Evolutionary conservation across 1,140 invertebrate genomes (phyloP).

Genomic region (Drosophila rhopaloa): DNA sequence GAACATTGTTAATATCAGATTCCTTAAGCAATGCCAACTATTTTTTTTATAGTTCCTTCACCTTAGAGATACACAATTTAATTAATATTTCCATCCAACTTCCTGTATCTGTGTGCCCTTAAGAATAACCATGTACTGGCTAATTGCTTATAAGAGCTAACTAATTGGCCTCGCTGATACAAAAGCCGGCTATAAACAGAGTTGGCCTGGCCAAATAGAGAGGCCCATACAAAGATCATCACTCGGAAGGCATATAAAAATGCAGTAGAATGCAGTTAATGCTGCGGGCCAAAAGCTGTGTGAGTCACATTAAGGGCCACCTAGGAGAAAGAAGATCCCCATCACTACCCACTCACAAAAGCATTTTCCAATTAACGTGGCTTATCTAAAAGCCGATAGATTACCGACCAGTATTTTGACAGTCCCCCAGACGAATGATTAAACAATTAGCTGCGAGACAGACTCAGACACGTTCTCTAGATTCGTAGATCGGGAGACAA

Average conservation of each 20-base stretch:
- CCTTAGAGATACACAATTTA: constrained; percentile 22
- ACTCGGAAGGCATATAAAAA: constrained; percentile 19
- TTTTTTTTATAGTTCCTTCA: constrained; percentile 17
- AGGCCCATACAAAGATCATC: constrained; percentile 19
- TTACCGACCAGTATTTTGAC: constrained; percentile 72
- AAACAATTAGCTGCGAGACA: constrained; percentile 68
- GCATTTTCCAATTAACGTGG: constrained; percentile 64
- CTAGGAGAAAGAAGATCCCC: constrained; percentile 33
- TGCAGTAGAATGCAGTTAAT: constrained; percentile 43
- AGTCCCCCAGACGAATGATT: constrained; percentile 58
- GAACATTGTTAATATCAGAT: constrained; percentile 3
- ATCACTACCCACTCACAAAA: constrained; percentile 25
- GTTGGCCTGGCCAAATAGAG: constrained; percentile 32
- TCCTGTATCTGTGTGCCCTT: constrained; percentile 46
- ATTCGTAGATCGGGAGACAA: constrained; percentile 48
- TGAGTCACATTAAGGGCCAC: constrained; percentile 44
- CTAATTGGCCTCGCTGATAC: constrained; percentile 34
- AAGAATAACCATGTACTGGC: constrained; percentile 29
- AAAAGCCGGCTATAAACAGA: constrained; percentile 30
- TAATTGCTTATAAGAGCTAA: constrained; percentile 45
- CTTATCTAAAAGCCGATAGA: constrained; percentile 75
- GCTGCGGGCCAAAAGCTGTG: constrained; percentile 12
- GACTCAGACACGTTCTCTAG: constrained; percentile 60
- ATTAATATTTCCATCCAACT: constrained; percentile 39
- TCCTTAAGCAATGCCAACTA: not conserved